Base-by-base conservation (phyloP, 2,888 invertebrate species). In the Melanotus villosus region DNA sequence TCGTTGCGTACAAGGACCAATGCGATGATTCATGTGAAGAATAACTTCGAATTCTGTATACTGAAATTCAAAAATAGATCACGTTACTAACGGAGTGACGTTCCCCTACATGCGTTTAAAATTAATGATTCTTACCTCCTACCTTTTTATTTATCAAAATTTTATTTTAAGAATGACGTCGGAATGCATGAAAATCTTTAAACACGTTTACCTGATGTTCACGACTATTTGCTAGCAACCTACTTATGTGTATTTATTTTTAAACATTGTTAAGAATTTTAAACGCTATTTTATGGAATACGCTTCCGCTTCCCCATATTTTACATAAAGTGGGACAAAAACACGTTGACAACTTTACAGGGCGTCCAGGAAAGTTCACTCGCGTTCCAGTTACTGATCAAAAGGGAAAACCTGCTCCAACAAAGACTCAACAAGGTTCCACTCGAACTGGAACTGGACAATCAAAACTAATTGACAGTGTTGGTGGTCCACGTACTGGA, bases 301-400 rank as follows among this genome's bases (percentile, higher is more conserved):
- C 32, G 34, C 34, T 34, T 34, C 12, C 9, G 41, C 41, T 41
- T 41, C 16, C 41, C 14, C 14, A 14, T 41, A 50, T 50, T 26
- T 30, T 30, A 21, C 12, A 14, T 16, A 18, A 52, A 52, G 19
- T 10, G 30, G 23, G 7, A 26, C 30, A 10, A 12, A 50, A 16
- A 30, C 52, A 32, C 23, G 12, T 47, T 47, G 12, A 10, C 23
- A 47, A 47, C 9, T 16, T 41, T 87, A 69, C 85, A 89, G 89
- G 86, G 77, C 85, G 87, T 58, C 84, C 85, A 75, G 88, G 87
- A 74, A 82, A 83, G 73, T 84, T 84, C 76, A 86, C 85, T 78
- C 85, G 86, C 71, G 82, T 84, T 18, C 73, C 84, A 63, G 82
- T 86, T 36, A 82, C 81, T 32, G 86, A 86, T 65, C 80, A 83